phyloP scores from a whole-genome alignment of 2,797 vertebrate genomes.

The Pangasius sanitwongsei region DNA sequence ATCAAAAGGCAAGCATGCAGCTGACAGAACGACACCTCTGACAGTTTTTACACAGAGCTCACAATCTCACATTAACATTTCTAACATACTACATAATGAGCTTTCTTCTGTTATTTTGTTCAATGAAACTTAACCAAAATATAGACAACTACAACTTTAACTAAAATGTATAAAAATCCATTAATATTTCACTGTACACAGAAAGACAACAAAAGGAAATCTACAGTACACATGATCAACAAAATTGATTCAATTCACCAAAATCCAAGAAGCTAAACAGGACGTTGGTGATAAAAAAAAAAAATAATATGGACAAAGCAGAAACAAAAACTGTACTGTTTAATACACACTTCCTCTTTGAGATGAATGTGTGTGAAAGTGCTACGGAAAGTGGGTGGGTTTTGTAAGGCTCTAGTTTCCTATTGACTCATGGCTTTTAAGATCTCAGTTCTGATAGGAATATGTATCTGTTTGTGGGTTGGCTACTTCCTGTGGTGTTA shows the following conservation, averaged over 20 bases:
- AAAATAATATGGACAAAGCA: slow-evolving; percentile 59
- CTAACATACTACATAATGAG: slow-evolving; percentile 22
- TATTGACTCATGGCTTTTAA: slow-evolving; percentile 48
- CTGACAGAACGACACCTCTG: background rate
- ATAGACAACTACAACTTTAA: slow-evolving; percentile 57
- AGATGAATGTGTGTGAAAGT: slow-evolving; percentile 68
- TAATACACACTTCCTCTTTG: slow-evolving; percentile 70
- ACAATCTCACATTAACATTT: slow-evolving; percentile 22
- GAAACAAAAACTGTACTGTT: slow-evolving; percentile 59
- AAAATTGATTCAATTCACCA: slow-evolving; percentile 38
- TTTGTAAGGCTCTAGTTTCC: slow-evolving; percentile 32
- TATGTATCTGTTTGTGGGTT: slow-evolving; percentile 20
- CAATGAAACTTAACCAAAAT: slow-evolving; percentile 59
- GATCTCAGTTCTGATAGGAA: slow-evolving; percentile 42
- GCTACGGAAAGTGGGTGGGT: slow-evolving; percentile 64
- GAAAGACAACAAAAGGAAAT: slow-evolving; percentile 33
- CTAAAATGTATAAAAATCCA: slow-evolving; percentile 62
- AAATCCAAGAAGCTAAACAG: slow-evolving; percentile 45
- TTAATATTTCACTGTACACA: slow-evolving; percentile 61
- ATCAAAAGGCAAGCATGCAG: background rate
- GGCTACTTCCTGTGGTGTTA: slow-evolving; percentile 54
- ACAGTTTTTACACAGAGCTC: background rate
- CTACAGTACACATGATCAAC: slow-evolving; percentile 44
- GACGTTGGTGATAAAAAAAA: slow-evolving; percentile 36
- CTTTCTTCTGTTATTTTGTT: slow-evolving; percentile 3